Conservation (phyloP, 2,888 invertebrate species). For the Dione vanillae region DNA sequence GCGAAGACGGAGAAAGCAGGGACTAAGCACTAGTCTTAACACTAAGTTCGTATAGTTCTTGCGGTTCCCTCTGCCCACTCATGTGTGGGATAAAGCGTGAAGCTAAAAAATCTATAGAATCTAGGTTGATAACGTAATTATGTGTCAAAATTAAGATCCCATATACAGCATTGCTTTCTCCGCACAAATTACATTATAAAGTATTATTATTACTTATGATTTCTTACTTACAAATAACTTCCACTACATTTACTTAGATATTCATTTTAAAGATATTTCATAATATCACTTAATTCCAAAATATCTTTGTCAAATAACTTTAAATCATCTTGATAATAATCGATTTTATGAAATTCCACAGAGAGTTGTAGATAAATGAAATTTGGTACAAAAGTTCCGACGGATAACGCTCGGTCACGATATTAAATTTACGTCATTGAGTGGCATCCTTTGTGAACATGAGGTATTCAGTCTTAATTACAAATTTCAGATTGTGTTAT, state of each 20-base stretch:
- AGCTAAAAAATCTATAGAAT: too few relatives aligned
- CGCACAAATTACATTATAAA: too few relatives aligned
- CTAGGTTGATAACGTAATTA: too few relatives aligned
- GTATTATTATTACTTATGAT: too few relatives aligned
- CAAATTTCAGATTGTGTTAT: conserved; percentile 54
- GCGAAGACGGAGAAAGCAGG: too few relatives aligned
- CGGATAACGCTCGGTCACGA: conserved; percentile 73
- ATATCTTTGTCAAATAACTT: conserved; percentile 44
- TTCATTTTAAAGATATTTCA: conserved; percentile 3
- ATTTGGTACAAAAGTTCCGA: conserved; percentile 81
- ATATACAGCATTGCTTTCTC: too few relatives aligned
- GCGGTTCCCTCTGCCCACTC: too few relatives aligned
- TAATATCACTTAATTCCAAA: conserved; percentile 47
- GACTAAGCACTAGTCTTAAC: too few relatives aligned
- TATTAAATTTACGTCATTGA: conserved; percentile 82
- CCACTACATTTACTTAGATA: not conserved
- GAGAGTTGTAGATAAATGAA: conserved; percentile 75
- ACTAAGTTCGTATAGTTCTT: too few relatives aligned
- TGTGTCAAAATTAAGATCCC: too few relatives aligned
- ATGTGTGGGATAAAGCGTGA: too few relatives aligned
- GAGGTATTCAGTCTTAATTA: conserved; percentile 60
- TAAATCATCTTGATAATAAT: conserved; percentile 77
- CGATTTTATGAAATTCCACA: conserved; percentile 77
- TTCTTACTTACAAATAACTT: not conserved
- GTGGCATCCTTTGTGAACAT: conserved; percentile 70